phyloP scores from a whole-genome alignment of 1,140 invertebrate genomes.

The Drosophila ohnishii region DNA sequence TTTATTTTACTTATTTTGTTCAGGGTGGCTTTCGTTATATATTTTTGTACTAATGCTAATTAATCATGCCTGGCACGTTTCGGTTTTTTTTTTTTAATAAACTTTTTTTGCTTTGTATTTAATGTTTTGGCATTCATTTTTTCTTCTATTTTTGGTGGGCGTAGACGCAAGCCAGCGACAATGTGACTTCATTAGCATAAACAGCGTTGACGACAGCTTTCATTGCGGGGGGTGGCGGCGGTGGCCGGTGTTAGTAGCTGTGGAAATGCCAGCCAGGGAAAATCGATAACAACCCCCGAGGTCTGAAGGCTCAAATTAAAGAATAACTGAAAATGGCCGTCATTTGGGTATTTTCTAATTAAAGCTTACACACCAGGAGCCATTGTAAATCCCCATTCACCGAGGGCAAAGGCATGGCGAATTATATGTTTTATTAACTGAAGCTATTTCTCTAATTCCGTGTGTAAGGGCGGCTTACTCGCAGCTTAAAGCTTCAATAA shows the following conservation, averaged over 20 bases:
- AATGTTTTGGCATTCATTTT: slow-evolving; percentile 58
- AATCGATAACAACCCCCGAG: slow-evolving; percentile 47
- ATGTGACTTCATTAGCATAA: slow-evolving; percentile 76
- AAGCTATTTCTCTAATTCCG: neutral
- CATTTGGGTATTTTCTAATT: slow-evolving; percentile 35
- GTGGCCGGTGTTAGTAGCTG: neutral
- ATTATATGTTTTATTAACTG: neutral
- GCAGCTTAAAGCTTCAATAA: slow-evolving; percentile 53
- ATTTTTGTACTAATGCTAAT: slow-evolving; percentile 62
- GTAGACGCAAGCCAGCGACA: slow-evolving; percentile 45
- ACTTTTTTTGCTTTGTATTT: slow-evolving; percentile 33
- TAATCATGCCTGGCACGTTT: slow-evolving; percentile 63
- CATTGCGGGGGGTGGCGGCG: slow-evolving; percentile 2
- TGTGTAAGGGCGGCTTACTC: slow-evolving; percentile 34
- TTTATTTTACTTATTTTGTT: slow-evolving; percentile 20
- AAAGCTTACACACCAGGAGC: slow-evolving; percentile 20
- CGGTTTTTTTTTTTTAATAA: slow-evolving; percentile 17
- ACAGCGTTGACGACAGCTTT: slow-evolving; percentile 54
- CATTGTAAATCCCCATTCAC: slow-evolving; percentile 3
- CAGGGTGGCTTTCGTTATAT: slow-evolving; percentile 39
- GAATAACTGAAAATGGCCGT: slow-evolving; percentile 24
- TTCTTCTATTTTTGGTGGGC: slow-evolving; percentile 47
- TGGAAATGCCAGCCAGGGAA: slow-evolving; percentile 19
- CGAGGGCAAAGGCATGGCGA: neutral
- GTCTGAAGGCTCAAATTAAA: slow-evolving; percentile 22